phyloP scores from a whole-genome alignment of 2,888 invertebrate species.

The Quadroppia sp. region DNA sequence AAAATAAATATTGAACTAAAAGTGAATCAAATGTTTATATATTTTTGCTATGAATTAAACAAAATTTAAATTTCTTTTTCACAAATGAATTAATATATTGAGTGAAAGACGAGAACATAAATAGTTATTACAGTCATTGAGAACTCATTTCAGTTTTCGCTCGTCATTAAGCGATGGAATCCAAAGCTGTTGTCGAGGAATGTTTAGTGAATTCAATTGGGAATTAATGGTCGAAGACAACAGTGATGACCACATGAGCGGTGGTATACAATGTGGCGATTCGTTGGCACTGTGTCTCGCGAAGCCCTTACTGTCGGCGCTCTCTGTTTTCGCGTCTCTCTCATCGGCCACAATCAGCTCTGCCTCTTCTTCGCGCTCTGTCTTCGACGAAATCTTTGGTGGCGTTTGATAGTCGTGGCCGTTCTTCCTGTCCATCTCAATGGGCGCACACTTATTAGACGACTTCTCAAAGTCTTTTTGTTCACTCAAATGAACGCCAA shows the following conservation, averaged over 20 bases:
- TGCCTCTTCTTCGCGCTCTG: background rate
- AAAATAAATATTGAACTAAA: no score
- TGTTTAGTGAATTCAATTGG: conserved; percentile 19
- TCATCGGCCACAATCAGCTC: background rate
- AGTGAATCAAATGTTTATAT: no score
- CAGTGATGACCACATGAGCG: conserved; percentile 12
- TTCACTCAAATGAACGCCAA: conserved; percentile 30
- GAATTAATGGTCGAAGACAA: conserved; percentile 7
- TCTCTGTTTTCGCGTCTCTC: background rate
- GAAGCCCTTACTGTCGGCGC: background rate
- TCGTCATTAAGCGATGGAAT: background rate
- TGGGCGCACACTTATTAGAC: background rate
- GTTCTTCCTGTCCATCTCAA: background rate
- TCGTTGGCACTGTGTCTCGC: background rate
- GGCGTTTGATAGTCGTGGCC: background rate
- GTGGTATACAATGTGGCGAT: conserved; percentile 10
- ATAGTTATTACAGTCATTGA: background rate
- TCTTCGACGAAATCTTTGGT: no score
- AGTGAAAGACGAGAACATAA: background rate
- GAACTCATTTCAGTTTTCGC: background rate
- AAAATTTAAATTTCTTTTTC: no score
- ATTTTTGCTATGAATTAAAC: no score
- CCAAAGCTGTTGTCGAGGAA: conserved; percentile 31
- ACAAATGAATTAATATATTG: background rate
- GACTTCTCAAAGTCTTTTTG: background rate